These are phyloP conservation scores for Microtus oregoni DNA, from an alignment of 2,113 vertebrate species.

Conservation along the genomic window DNA sequence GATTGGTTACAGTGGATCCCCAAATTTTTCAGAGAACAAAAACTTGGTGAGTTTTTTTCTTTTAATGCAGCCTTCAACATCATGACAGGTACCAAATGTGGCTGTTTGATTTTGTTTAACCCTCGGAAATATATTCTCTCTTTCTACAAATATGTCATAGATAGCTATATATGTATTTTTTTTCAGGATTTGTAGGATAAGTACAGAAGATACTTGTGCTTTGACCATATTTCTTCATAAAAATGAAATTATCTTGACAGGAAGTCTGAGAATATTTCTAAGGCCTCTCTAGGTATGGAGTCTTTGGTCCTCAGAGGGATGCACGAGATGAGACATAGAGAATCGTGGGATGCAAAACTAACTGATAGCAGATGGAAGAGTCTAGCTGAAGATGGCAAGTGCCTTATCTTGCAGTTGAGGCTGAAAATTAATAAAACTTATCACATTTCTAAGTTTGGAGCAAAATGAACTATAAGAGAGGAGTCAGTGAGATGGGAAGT, in stretches of 20 bases:
- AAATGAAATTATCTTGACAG: neutral
- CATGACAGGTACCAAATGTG: neutral
- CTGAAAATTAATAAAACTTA: neutral
- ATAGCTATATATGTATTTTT: neutral
- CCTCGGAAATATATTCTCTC: constrained; percentile 21
- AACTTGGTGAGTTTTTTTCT: neutral
- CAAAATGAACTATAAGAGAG: neutral
- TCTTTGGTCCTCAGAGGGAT: neutral
- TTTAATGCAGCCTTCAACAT: neutral
- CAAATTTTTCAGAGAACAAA: neutral
- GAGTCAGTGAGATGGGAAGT: neutral
- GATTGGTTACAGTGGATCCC: neutral
- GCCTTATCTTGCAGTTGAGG: neutral
- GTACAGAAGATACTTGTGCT: constrained; percentile 27
- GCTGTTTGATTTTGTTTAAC: constrained; percentile 24
- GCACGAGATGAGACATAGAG: neutral
- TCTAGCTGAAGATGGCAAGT: neutral
- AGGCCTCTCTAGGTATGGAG: neutral
- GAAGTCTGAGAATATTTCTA: neutral
- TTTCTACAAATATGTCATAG: constrained; percentile 10
- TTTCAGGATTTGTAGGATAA: constrained; percentile 45
- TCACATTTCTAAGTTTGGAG: neutral
- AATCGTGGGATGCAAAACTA: neutral
- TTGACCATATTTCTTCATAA: neutral
- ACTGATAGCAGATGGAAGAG: neutral